Base-by-base conservation (phyloP, 2,113 vertebrate species). In the Crotalus horridus region DNA sequence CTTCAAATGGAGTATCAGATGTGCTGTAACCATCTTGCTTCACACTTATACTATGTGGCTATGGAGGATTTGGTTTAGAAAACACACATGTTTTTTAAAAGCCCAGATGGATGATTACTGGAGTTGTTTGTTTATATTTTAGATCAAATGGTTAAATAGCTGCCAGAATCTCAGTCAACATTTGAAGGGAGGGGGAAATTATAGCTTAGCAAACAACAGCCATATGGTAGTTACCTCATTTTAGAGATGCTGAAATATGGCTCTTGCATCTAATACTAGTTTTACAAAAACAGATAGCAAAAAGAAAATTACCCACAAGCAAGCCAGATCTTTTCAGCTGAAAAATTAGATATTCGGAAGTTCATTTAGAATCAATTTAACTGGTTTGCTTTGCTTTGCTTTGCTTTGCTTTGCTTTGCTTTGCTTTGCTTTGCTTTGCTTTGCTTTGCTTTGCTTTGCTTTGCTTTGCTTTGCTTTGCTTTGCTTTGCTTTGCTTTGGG, bases 121-220 rank as follows among this genome's bases (percentile, higher is more conserved):
- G 90, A 94, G 89, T 94, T 96, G 51, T 95, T 95, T 96, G 46
- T 95, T 97, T 95, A 86, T 91, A 92, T 96, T 97, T 96, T 94
- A 94, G 64, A 6, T 89, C 58, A 23, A 2, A 64, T 94, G 56
- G 95, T 96, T 95, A 96, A 93, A 91, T 89, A 94, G 90, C 94
- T 96, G 94, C 89, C 91, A 96, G 5, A 90, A 94, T 87, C 89
- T 95, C 90, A 93, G 39, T 95, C 94, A 96, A 95, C 89, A 64
- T 92, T 96, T 95, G 95, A 95, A 81, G 21, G 90, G 24, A 81
- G 88, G 90, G 93, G 86, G 89, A 93, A 91, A 95, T 93, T 95
- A 94, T 89, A 95, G 88, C 91, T 94, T 95, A 92, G 56, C 64
- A 93, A 93, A 91, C 90, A 94, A 95, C 39, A 90, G 29, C n/a